Conservation (phyloP, 2,113 vertebrate species). For the Galeopterus variegatus region DNA sequence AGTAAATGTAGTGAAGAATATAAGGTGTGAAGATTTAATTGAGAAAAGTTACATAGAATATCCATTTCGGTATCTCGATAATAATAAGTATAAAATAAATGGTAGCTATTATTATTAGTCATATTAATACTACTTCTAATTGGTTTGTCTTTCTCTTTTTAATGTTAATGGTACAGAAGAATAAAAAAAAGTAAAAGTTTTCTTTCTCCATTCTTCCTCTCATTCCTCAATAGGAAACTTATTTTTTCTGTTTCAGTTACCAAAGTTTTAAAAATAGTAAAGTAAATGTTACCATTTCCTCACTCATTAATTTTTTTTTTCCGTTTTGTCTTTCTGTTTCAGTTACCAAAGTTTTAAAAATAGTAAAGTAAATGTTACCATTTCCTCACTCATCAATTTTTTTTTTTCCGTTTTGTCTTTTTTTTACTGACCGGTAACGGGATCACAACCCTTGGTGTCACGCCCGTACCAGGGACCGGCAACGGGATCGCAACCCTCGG, state of each 20-base stretch:
- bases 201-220: neutral
- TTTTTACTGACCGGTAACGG: no score
- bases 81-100: neutral
- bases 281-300: conserved; percentile 23
- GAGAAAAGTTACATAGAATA: conserved; percentile 1
- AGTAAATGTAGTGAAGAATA: conserved; percentile 28
- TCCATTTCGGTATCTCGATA: neutral
- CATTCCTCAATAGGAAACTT: neutral
- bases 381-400: no score
- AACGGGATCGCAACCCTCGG: no score
- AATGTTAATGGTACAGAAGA: neutral
- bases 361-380: neutral
- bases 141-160: neutral
- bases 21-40: conserved; percentile 54
- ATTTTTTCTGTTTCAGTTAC: neutral
- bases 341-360: conserved; percentile 14
- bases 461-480: no score
- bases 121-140: neutral
- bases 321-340: neutral
- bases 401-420: no score
- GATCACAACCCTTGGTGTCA: no score
- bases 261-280: conserved; percentile 19
- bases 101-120: neutral
- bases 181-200: neutral
- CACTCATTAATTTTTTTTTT: no score